Evolutionary conservation across 2,797 vertebrate species (phyloP).

Genomic region (Phylloscopus collybita): DNA sequence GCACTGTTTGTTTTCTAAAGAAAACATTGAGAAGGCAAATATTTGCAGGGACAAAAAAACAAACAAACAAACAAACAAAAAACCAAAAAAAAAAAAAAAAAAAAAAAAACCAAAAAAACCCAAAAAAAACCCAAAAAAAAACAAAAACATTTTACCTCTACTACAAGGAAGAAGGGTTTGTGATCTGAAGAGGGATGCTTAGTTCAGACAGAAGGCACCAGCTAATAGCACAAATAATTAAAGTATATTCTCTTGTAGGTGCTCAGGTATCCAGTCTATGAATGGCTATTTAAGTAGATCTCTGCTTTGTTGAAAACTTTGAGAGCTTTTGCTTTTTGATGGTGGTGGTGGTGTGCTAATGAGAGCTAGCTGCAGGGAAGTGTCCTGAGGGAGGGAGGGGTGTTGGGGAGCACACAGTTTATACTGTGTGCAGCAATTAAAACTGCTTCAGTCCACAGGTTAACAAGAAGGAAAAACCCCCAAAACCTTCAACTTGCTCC

Average conservation of each 20-base stretch:
- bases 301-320: not conserved
- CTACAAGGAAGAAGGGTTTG: not conserved
- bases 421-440: not conserved
- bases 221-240: not conserved
- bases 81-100: too few relatives aligned
- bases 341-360: not conserved
- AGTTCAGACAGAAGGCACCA: not conserved
- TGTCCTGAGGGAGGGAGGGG: not conserved
- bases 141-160: not conserved
- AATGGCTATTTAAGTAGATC: not conserved
- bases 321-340: not conserved
- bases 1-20: not conserved
- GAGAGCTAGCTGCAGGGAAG: not conserved
- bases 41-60: not conserved
- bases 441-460: not conserved
- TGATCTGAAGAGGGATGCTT: not conserved
- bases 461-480: not conserved
- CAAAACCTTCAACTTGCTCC: not conserved
- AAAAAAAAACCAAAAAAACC: too few relatives aligned
- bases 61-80: too few relatives aligned
- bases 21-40: not conserved
- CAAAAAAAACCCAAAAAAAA: not conserved
- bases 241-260: not conserved
- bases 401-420: not conserved
- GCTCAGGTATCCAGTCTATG: not conserved